These are phyloP conservation scores for Petrolisthes manimaculis DNA, from an alignment of 2,888 invertebrate species.

Conservation along the genomic window DNA sequence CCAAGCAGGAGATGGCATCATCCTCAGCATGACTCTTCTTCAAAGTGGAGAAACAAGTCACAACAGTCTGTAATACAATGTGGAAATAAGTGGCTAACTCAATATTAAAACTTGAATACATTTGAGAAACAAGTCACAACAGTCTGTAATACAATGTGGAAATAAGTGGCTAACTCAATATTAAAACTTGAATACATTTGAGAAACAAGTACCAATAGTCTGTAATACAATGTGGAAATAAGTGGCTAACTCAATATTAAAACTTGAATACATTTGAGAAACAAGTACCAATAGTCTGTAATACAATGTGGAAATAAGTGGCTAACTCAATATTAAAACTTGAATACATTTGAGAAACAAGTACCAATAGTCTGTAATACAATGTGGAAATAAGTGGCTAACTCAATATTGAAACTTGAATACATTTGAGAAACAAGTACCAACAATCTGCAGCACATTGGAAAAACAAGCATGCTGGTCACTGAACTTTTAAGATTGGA, in stretches of 20 bases:
- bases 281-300: slow-evolving; percentile 81
- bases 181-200: slow-evolving; percentile 66
- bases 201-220: slow-evolving; percentile 83
- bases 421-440: background rate
- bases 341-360: slow-evolving; percentile 74
- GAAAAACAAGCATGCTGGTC: too few species aligned
- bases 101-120: too few species aligned
- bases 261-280: slow-evolving; percentile 71
- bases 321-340: too few species aligned
- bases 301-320: background rate
- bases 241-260: too few species aligned
- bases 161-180: too few species aligned
- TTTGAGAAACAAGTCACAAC: background rate
- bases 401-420: too few species aligned
- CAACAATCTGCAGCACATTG: background rate
- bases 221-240: slow-evolving; percentile 67
- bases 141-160: slow-evolving; percentile 67
- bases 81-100: too few species aligned
- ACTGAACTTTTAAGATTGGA: too few species aligned
- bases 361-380: slow-evolving; percentile 78
- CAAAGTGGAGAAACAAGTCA: slow-evolving; percentile 83
- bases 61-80: slow-evolving; percentile 74
- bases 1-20: slow-evolving; percentile 83
- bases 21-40: slow-evolving; percentile 82
- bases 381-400: too few species aligned